A percentile compares a stretch with the other conserved stretches of the same genome.
Conservation (phyloP, 2,113 vertebrate species). For the Lophochroa leadbeateri region DNA sequence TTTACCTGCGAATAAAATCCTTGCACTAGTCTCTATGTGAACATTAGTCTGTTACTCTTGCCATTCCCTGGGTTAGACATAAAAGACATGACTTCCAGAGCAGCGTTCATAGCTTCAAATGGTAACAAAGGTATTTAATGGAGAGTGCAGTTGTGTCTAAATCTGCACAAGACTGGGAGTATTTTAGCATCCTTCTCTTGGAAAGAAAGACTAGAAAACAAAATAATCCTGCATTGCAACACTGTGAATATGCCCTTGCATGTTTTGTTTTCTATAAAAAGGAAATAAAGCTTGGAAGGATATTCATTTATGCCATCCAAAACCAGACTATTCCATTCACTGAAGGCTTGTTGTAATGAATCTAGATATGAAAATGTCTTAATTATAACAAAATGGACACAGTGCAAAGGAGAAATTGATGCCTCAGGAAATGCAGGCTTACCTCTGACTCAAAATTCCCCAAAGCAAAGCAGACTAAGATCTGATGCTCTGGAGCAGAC, state of each 20-base stretch:
- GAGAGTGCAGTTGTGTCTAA: background rate
- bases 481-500: background rate
- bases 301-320: background rate
- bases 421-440: background rate
- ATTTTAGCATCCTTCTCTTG: background rate
- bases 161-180: background rate
- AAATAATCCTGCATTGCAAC: background rate
- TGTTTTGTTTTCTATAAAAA: slow-evolving; percentile 27
- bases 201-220: background rate
- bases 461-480: background rate
- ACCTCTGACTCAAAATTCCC: background rate
- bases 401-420: background rate
- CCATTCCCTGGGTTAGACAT: background rate
- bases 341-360: background rate
- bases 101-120: background rate
- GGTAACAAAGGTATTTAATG: background rate
- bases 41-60: background rate
- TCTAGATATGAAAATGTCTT: background rate
- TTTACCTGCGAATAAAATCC: background rate
- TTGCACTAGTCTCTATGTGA: background rate
- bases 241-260: background rate
- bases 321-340: background rate
- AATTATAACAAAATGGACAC: background rate
- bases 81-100: background rate
- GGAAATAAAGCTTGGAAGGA: slow-evolving; percentile 5